phyloP scores from a whole-genome alignment of 2,888 invertebrate species.

The Epinotia brunnichana region DNA sequence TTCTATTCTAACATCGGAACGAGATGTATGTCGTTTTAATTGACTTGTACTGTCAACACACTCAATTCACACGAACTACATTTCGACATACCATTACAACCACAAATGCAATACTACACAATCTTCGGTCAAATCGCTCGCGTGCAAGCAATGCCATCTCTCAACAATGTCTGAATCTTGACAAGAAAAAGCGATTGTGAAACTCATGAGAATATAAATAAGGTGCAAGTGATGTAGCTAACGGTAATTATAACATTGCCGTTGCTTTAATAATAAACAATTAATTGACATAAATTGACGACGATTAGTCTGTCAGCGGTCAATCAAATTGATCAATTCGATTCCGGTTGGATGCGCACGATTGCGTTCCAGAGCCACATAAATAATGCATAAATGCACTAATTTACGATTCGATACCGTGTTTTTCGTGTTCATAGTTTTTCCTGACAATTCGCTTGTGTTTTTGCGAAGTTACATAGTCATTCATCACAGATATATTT shows the following conservation, averaged over 20 bases:
- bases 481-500: background rate
- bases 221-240: background rate
- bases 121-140: conserved; percentile 24
- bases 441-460: conserved; percentile 9
- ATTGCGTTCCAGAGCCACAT: conserved; percentile 22
- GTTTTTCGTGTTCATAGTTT: conserved; percentile 11
- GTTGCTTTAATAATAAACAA: conserved; percentile 57
- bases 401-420: conserved; percentile 31
- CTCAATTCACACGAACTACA: conserved; percentile 1
- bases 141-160: conserved; percentile 45
- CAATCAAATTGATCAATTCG: conserved; percentile 60
- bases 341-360: conserved; percentile 21
- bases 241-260: conserved; percentile 14
- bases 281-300: conserved; percentile 71
- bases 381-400: conserved; percentile 28
- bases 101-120: background rate
- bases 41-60: background rate
- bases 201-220: background rate
- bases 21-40: conserved; percentile 9
- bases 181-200: background rate
- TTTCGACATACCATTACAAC: conserved; percentile 1
- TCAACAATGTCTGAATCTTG: conserved; percentile 45
- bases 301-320: conserved; percentile 61
- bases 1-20: background rate
- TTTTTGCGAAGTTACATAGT: conserved; percentile 6